phyloP scores from a whole-genome alignment of 2,113 vertebrate species.

The Cottus gobio region DNA sequence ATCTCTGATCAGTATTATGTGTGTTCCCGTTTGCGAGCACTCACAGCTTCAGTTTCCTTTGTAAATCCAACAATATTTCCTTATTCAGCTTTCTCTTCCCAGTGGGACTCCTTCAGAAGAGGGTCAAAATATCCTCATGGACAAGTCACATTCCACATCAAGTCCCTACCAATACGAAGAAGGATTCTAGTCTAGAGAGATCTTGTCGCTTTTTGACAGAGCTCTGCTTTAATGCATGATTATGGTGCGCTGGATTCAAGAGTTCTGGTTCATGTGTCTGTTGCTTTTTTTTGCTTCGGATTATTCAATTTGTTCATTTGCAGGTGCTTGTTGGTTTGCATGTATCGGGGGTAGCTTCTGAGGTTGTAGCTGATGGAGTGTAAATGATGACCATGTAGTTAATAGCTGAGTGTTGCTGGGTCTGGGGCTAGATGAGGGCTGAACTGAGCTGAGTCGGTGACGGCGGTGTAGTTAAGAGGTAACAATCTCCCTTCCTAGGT shows the following conservation, averaged over 20 bases:
- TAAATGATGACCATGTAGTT: slow-evolving; percentile 47
- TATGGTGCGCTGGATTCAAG: slow-evolving; percentile 51
- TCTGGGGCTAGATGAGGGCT: slow-evolving; percentile 39
- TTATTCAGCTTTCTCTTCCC: slow-evolving; percentile 20
- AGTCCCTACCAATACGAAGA: slow-evolving; percentile 45
- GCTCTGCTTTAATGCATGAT: slow-evolving; percentile 45
- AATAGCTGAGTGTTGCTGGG: slow-evolving; percentile 46
- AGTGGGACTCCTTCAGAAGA: neutral
- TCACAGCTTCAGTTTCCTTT: slow-evolving; percentile 27
- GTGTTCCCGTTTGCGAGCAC: slow-evolving; percentile 21
- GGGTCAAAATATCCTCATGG: slow-evolving; percentile 15
- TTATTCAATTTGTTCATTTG: slow-evolving; percentile 44
- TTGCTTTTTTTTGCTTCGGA: slow-evolving; percentile 33
- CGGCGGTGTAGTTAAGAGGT: slow-evolving; percentile 70
- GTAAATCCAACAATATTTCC: slow-evolving; percentile 16
- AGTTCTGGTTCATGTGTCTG: slow-evolving; percentile 43
- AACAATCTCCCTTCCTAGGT: slow-evolving; percentile 87
- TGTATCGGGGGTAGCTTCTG: slow-evolving; percentile 35
- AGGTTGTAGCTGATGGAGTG: slow-evolving; percentile 48
- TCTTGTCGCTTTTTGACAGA: slow-evolving; percentile 26
- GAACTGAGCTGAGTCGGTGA: slow-evolving; percentile 39
- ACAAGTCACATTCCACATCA: slow-evolving; percentile 37
- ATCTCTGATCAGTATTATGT: slow-evolving; percentile 13
- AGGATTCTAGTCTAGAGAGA: slow-evolving; percentile 29
- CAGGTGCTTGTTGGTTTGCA: slow-evolving; percentile 53